phyloP scores from a whole-genome alignment of 1,140 invertebrate species.

The Goniozus legneri region DNA sequence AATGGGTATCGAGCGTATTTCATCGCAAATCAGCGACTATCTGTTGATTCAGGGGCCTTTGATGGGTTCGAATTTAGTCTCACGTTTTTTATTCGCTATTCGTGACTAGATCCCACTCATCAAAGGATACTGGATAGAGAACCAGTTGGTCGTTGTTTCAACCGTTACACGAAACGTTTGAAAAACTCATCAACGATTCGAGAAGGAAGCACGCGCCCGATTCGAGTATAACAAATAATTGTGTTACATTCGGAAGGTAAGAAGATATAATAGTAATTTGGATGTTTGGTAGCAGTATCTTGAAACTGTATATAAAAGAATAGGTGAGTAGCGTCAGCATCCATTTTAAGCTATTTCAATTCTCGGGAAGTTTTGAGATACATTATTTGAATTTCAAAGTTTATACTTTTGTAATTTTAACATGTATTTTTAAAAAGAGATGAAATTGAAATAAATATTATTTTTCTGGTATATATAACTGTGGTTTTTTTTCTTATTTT shows the following conservation, averaged over 20 bases:
- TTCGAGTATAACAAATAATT: too few relatives aligned
- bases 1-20: too few relatives aligned
- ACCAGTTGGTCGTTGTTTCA: too few relatives aligned
- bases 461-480: neutral
- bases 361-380: neutral
- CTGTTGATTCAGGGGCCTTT: constrained; percentile 39
- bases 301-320: too few relatives aligned
- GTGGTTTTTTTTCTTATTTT: too few relatives aligned
- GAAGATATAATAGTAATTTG: too few relatives aligned
- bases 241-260: too few relatives aligned
- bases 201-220: too few relatives aligned
- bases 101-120: constrained; percentile 54
- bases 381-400: neutral
- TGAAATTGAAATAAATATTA: neutral
- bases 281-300: too few relatives aligned
- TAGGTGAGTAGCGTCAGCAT: neutral
- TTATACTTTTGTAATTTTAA: neutral
- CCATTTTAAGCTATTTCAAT: neutral
- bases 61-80: constrained; percentile 51
- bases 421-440: neutral
- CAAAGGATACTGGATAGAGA: constrained; percentile 41
- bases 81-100: constrained; percentile 42
- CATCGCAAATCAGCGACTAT: too few relatives aligned
- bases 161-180: too few relatives aligned
- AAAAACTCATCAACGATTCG: too few relatives aligned